Percentiles rank a stretch among this genome's conserved stretches.
phyloP scores from a whole-genome alignment of 2,888 invertebrate species.

The Altica lythri region DNA sequence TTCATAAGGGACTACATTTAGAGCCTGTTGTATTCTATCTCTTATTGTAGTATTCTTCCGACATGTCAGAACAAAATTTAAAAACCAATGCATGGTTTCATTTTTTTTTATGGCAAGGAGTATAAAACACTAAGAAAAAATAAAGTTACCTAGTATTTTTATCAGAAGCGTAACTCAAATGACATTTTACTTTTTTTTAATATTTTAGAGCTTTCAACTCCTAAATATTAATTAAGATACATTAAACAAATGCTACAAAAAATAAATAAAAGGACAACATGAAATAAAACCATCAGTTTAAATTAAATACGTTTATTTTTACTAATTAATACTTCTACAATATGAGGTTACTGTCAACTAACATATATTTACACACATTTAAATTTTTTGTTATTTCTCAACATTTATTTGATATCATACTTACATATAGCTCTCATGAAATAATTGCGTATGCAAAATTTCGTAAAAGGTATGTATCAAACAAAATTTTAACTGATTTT shows the following conservation, averaged over 20 bases:
- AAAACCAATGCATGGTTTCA: too few relatives aligned
- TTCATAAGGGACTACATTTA: too few relatives aligned
- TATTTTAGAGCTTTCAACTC: too few relatives aligned
- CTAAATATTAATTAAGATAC: too few relatives aligned
- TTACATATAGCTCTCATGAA: constrained; percentile 40
- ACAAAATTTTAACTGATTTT: constrained; percentile 28
- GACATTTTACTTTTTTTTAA: too few relatives aligned
- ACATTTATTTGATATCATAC: constrained; percentile 44
- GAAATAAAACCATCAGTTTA: constrained; percentile 22
- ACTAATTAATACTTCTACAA: constrained; percentile 45
- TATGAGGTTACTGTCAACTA: constrained; percentile 44
- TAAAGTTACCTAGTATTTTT: too few relatives aligned
- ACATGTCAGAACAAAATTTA: too few relatives aligned
- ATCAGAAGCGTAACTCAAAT: too few relatives aligned
- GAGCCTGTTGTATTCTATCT: too few relatives aligned
- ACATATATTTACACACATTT: constrained; percentile 52
- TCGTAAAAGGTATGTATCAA: constrained; percentile 36
- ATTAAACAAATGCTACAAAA: not conserved
- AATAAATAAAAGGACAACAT: not conserved
- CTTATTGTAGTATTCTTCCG: too few relatives aligned
- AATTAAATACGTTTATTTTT: constrained; percentile 48
- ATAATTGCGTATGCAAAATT: constrained; percentile 35
- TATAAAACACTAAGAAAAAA: too few relatives aligned
- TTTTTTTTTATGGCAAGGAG: too few relatives aligned
- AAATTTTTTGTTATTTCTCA: constrained; percentile 44